Base-by-base conservation (phyloP, 2,113 vertebrate species). In the Stomatorhinus ivindoensis region DNA sequence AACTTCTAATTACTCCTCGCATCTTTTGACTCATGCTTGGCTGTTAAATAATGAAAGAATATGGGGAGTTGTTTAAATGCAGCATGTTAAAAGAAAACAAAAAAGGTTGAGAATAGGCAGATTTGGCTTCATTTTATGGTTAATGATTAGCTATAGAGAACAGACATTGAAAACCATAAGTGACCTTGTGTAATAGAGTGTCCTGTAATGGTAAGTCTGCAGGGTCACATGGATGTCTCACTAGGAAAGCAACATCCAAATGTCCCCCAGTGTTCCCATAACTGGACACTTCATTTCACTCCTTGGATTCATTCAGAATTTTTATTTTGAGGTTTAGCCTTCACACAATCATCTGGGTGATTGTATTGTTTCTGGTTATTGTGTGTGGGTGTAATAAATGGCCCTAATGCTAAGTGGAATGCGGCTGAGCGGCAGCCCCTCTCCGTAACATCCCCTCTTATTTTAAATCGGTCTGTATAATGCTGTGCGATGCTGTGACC, bases 1-100 rank as follows among this genome's bases (percentile, higher is more conserved):
- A 94, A 94, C 92, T 93, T 92, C 93, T 93, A 92, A 94, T 95
- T 93, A 92, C 93, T 87, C 91, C 91, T 91, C 91, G 89, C 90
- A 80, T 94, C 92, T 91, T 93, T 92, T 91, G 92, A 93, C 92
- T 94, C 90, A 84, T 91, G 90, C 91, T 89, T 83, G 85, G 92
- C 92, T 90, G 90, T 94, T 93, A 92, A 94, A 93, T 92, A 90
- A 91, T 89, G 90, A 87, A 84, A 92, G 92, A 90, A 87, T 91
- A 89, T 24, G 80, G 88, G 35, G 44, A 27, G 42, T 35, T 42
- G 17, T 61, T 58, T 55, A 85, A 53, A 47, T 42, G 39, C 51
- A 58, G 80, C 76, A 61, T 47, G 50, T 85, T 35, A 65, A 85
- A 51, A 27, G 24, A 51, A 24, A 89, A 48, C 50, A 19, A 6